Base-by-base conservation (phyloP, 2,888 invertebrate species). In the Nebria salina region DNA sequence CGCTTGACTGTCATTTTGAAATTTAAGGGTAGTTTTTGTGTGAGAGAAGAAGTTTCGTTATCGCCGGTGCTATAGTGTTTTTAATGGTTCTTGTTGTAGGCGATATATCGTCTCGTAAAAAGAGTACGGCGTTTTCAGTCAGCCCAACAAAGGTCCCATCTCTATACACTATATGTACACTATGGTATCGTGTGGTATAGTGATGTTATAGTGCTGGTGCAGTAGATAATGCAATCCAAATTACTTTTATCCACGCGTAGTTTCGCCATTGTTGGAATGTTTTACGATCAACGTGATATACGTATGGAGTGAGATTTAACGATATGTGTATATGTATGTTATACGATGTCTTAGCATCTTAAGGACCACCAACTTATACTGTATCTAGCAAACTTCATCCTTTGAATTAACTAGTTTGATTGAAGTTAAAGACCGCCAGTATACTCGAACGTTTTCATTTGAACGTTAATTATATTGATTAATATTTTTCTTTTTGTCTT, bases 181-280 rank as follows among this genome's bases (percentile, higher is more conserved):
- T 54, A 54, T 54, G 13, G 13, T 54, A 54, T 54, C 4, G 54
- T 54, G 54, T 54, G 13, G 13, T 54, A 54, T 54, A 54, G 54
- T 54, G 54, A 11, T 54, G 54, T 8, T 54, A 54, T 54, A 54
- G 11, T 54, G 54, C 54, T 54, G 13, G 54, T 54, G 54, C 54
- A 54, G 42, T 34, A 73, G 65, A 34, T 64, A 65, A 65, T 76
- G 76, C 65, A 65, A 64, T 73, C 73, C 73, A 73, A 73, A 73
- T 73, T 73, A 73, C 76, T 65, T 42, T 66, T 66, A 68, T 66
- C 68, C 42, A 76, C 42, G 65, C 68, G 41, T 43, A 41, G 65
- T 66, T 65, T 15, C 68, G 20, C 76, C 76, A 76, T 76, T 76
- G 76, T 76, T 76, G 76, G 68, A 43, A 76, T 76, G 76, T 76